Evolutionary conservation across 1,140 invertebrate genomes (phyloP).

Genomic region (Idris sp.): DNA sequence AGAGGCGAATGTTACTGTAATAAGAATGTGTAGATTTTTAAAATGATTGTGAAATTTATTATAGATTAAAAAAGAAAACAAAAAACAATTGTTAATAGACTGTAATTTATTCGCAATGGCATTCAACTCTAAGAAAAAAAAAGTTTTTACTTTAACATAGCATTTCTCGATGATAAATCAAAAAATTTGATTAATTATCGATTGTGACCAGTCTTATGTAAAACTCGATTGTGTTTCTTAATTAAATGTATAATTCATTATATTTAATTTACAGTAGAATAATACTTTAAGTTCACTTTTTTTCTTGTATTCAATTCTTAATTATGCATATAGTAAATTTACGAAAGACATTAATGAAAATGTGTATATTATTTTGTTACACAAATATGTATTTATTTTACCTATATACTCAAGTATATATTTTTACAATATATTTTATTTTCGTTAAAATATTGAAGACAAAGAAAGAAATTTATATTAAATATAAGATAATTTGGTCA

Average conservation of each 20-base stretch:
- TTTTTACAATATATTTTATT: conserved; percentile 14
- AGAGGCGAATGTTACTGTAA: conserved; percentile 11
- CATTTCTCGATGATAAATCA: neutral
- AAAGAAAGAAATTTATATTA: neutral
- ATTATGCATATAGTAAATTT: no score
- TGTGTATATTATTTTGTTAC: conserved; percentile 34
- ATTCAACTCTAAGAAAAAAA: conserved; percentile 8
- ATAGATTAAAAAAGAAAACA: conserved; percentile 9
- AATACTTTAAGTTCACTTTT: no score
- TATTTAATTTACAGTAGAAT: no score
- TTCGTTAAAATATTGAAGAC: no score
- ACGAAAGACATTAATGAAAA: conserved; percentile 21
- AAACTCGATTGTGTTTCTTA: no score
- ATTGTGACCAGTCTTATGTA: no score
- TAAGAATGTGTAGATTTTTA: conserved; percentile 23
- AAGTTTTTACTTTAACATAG: neutral
- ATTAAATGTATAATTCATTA: no score
- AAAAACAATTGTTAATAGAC: conserved; percentile 32
- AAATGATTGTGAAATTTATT: conserved; percentile 22
- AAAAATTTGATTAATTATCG: conserved; percentile 4
- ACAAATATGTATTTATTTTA: conserved; percentile 35
- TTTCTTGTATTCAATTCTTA: no score
- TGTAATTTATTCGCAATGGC: conserved; percentile 42
- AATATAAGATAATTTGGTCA: neutral
- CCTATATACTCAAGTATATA: conserved; percentile 20